These are phyloP conservation scores for Echinops telfairi DNA, from an alignment of 2,113 vertebrate genomes.

Conservation along the genomic window DNA sequence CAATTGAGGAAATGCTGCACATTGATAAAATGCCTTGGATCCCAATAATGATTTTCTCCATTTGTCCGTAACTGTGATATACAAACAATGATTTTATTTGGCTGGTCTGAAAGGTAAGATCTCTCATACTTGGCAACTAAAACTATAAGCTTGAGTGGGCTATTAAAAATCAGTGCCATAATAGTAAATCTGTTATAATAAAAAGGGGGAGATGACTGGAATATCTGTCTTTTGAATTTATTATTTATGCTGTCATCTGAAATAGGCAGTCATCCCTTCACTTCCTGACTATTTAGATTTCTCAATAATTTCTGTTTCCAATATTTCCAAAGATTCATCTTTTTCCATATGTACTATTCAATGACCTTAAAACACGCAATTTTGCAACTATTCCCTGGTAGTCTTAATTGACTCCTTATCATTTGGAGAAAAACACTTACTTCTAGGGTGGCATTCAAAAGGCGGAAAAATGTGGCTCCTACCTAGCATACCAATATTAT, in stretches of 20 bases:
- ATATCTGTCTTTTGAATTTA: slow-evolving; percentile 24
- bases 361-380: slow-evolving; percentile 35
- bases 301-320: slow-evolving; percentile 25
- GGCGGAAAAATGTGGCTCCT: slow-evolving; percentile 9
- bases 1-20: slow-evolving; percentile 32
- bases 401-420: slow-evolving; percentile 29
- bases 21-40: slow-evolving; percentile 19
- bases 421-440: slow-evolving; percentile 16
- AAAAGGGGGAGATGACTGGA: background rate
- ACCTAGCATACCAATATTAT: no score
- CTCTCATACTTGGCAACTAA: slow-evolving; percentile 34
- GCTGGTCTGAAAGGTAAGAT: background rate
- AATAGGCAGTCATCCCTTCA: background rate
- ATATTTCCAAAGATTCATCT: background rate
- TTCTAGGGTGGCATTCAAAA: background rate
- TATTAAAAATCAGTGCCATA: background rate
- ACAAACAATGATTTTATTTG: background rate
- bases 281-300: slow-evolving; percentile 37
- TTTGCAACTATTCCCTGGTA: background rate
- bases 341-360: slow-evolving; percentile 42
- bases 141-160: background rate
- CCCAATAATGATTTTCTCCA: background rate
- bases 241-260: slow-evolving; percentile 50
- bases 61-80: background rate
- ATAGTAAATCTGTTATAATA: background rate